Evolutionary conservation across 2,888 invertebrate genomes (phyloP), one percentile per base, ranked within the genome.

Genomic region (Caenorhabditis parvicauda): DNA sequence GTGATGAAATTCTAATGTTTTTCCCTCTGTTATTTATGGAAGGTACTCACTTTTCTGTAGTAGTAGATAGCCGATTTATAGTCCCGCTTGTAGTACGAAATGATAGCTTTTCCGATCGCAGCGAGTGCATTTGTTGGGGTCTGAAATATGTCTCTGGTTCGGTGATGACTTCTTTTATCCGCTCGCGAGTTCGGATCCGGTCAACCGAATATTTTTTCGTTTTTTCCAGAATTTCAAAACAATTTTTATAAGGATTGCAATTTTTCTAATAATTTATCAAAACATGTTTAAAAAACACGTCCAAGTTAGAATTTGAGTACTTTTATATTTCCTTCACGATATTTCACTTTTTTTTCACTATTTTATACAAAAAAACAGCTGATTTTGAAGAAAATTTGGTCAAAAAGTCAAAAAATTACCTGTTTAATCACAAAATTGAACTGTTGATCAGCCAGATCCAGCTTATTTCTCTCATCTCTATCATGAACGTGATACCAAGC

Each of bases 371-470:
- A 47, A 29, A 7, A 14, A 32, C 28, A 29, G 9, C 44, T 21
- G 7, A 17, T n/a, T 19, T 46, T 45, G 12, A 5, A 27, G 19
- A 14, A 28, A 17, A 44, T 21, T 29, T 32, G 17, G 6, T 29
- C 22, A 27, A 17, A 19, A 45, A 17, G 3, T 7, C 12, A 3
- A 14, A 12, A 42, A 41, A 48, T 54, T 67, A 84, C 84, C 79
- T 83, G 83, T 83, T 95, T 94, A 29, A 98, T 67, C 39, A 99
- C 96, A 83, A 98, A 99, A 84, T 98, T 96, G 82, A 98, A 98
- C 82, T 99, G 98, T 0, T 95, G 92, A 86, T 98, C 96, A 0
- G 98, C 98, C 84, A 98, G 96, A 66, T 98, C 96, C 91, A 96
- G 56, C 55, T 76, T 75, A 28, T 63, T 62, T 86, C 98, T 59